These are phyloP conservation scores for Proterorhinus semilunaris DNA, from an alignment of 2,113 vertebrate genomes.

Conservation along the genomic window DNA sequence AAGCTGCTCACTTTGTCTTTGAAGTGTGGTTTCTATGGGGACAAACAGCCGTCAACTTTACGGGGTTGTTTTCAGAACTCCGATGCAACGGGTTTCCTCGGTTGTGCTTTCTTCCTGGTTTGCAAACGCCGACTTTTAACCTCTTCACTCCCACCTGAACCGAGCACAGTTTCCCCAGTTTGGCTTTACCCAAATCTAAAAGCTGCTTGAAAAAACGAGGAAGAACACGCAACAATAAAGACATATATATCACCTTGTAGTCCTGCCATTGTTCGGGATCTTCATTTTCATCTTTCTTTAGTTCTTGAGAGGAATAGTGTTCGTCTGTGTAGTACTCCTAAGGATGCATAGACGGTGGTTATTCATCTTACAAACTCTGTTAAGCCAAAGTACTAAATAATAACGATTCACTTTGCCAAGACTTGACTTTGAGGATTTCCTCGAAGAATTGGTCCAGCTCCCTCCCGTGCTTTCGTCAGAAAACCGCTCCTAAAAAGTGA, in stretches of 20 bases:
- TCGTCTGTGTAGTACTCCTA: slow-evolving; percentile 37
- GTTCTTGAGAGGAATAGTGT: not conserved
- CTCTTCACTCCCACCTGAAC: not conserved
- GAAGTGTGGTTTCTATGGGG: slow-evolving; percentile 42
- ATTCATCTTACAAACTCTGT: not conserved
- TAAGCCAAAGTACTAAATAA: not conserved
- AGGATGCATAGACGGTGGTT: not conserved
- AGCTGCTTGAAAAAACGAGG: no score
- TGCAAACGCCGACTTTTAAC: no score
- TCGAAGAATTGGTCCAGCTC: slow-evolving; percentile 8
- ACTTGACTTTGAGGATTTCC: slow-evolving; percentile 46
- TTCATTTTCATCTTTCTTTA: slow-evolving; percentile 25
- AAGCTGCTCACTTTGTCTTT: slow-evolving; percentile 47
- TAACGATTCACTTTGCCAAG: not conserved
- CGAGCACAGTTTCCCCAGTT: no score
- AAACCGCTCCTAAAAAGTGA: slow-evolving; percentile 46
- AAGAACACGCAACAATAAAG: not conserved
- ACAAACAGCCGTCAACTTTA: no score
- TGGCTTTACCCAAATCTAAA: no score
- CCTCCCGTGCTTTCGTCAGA: slow-evolving; percentile 23
- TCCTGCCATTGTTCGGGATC: slow-evolving; percentile 28
- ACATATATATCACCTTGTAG: slow-evolving; percentile 35
- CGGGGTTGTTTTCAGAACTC: no score
- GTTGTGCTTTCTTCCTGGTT: no score
- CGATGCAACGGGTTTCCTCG: no score